phyloP scores from a whole-genome alignment of 2,797 vertebrate genomes.

The Neomorphus geoffroyi region DNA sequence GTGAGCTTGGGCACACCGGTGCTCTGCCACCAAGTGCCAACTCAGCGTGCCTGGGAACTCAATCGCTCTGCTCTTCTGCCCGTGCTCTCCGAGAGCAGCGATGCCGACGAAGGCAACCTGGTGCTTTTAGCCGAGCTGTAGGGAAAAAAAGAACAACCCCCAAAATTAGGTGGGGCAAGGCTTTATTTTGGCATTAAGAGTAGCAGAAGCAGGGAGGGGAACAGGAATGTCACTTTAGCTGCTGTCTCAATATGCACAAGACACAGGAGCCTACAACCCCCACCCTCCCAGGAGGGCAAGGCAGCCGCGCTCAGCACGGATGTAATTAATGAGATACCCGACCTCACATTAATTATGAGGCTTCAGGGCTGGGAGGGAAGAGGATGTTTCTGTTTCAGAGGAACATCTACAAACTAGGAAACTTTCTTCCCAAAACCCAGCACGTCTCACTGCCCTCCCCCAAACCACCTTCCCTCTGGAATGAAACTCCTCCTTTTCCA shows the following conservation, averaged over 20 bases:
- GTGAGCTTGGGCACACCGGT: fast-evolving
- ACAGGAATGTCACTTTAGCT: background rate
- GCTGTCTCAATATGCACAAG: fast-evolving
- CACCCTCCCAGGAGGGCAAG: background rate
- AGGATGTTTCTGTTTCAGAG: background rate
- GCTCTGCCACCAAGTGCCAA: fast-evolving
- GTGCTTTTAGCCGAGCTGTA: background rate
- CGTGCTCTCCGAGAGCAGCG: background rate
- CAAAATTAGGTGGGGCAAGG: fast-evolving
- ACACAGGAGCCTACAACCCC: background rate
- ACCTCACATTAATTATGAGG: background rate
- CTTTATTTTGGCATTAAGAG: background rate
- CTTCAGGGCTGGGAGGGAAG: background rate
- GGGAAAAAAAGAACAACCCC: fast-evolving
- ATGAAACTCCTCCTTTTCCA: background rate
- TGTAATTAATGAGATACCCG: background rate
- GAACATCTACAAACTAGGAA: background rate
- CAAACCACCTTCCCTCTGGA: background rate
- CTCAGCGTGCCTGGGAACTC: fast-evolving
- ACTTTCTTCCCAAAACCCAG: background rate
- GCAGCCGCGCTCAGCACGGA: fast-evolving
- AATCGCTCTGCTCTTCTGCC: fast-evolving
- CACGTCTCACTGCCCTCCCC: fast-evolving
- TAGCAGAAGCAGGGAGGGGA: background rate
- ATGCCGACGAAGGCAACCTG: fast-evolving